Base-by-base conservation (phyloP, 2,888 invertebrate species). In the Stenurella melanura region DNA sequence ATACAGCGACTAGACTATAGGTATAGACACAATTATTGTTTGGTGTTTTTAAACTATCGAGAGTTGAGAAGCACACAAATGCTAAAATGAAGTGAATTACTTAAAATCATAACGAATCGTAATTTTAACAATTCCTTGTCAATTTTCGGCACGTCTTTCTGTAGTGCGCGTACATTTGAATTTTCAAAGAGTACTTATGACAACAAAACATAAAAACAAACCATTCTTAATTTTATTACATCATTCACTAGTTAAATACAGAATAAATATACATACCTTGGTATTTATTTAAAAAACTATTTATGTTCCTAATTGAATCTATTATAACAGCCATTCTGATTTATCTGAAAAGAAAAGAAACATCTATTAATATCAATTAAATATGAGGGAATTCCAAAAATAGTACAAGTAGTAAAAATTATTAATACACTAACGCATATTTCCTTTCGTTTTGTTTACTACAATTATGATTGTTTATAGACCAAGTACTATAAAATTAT, bases 261-360 rank as follows among this genome's bases (percentile, higher is more conserved):
- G 50, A 63, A 70, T 60, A 69, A 68, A 3, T 15, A 19, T 68
- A 90, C 94, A 93, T 90, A 96, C 96, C 96, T 92, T 95, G 94
- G 91, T 95, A 92, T 92, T 94, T 94, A 90, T 96, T 94, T 92
- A 96, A 93, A 89, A 94, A 93, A 89, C 93, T 92, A 90, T 95
- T 94, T 91, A 96, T 93, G 89, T 92, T 93, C 90, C 94, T 94
- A 91, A 95, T 92, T 90, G 94, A 94, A 90, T 94, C 93, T 91
- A 95, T 92, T 91, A 96, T 92, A 91, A 95, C 92, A 91, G 95
- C 95, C 96, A 96, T 96, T 89, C 88, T 90, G 89, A 89, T 91
- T 86, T 89, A 89, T 90, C 92, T 92, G 91, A 81, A 92, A 92
- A 86, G 86, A 85, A 86, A 85, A 79, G 84, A 81, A 84, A 75